Percentiles rank a stretch among this genome's conserved stretches.
phyloP scores from a whole-genome alignment of 2,113 vertebrate species.

The Electrona antarctica region DNA sequence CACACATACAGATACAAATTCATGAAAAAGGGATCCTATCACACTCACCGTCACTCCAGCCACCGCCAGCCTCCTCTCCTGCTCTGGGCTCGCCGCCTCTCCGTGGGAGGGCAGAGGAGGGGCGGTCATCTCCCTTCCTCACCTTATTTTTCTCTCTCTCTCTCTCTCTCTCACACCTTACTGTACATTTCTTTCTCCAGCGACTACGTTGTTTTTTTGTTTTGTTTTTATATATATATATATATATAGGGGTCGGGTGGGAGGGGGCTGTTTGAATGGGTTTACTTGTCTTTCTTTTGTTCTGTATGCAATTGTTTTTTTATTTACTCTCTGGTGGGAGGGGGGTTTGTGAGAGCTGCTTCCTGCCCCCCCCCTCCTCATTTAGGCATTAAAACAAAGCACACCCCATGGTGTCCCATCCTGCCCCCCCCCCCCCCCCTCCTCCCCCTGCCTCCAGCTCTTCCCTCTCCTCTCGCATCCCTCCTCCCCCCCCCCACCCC shows the following conservation, averaged over 20 bases:
- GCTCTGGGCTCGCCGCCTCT: constrained; percentile 41
- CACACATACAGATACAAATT: constrained; percentile 43
- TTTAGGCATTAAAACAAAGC: constrained; percentile 68
- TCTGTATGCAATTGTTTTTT: constrained; percentile 35
- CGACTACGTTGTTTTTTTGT: constrained; percentile 62
- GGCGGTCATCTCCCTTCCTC: constrained; percentile 42
- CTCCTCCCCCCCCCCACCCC: constrained; percentile 29
- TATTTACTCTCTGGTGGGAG: constrained; percentile 28
- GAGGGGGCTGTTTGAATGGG: constrained; percentile 46
- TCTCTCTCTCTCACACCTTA: constrained; percentile 44
- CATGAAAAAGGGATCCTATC: constrained; percentile 59
- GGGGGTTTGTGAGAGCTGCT: constrained; percentile 67
- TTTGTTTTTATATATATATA: constrained; percentile 51
- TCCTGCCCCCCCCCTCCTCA: constrained; percentile 51
- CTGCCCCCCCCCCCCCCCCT: constrained; percentile 27
- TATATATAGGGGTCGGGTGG: constrained; percentile 43
- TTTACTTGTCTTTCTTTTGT: constrained; percentile 60
- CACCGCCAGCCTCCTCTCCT: constrained; percentile 57
- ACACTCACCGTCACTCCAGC: constrained; percentile 58
- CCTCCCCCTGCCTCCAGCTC: background rate
- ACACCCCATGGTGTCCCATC: constrained; percentile 62
- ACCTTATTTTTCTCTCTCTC: constrained; percentile 28
- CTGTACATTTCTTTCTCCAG: constrained; percentile 15
- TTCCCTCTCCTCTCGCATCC: constrained; percentile 41
- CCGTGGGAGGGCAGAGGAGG: constrained; percentile 44